Conservation (phyloP, 2,113 vertebrate species). For the Haplochromis burtoni region DNA sequence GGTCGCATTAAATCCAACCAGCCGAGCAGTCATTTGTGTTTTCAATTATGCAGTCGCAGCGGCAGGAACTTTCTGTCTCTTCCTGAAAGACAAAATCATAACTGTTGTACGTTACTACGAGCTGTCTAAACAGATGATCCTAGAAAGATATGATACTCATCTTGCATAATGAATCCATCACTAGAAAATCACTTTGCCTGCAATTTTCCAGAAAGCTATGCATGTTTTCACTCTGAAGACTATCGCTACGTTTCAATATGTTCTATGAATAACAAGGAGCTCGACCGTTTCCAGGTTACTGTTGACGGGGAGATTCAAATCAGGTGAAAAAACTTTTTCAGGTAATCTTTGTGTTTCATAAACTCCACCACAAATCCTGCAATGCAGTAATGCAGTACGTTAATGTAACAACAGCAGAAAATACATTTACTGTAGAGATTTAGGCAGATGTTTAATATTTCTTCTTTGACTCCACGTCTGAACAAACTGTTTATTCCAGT, state of each 20-base stretch:
- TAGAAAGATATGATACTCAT: background rate
- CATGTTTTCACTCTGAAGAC: background rate
- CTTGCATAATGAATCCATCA: background rate
- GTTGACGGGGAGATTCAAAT: background rate
- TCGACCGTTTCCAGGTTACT: background rate
- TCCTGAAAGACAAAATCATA: background rate
- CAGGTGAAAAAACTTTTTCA: background rate
- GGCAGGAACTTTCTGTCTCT: constrained; percentile 35
- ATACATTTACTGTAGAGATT: background rate
- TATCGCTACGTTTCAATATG: background rate
- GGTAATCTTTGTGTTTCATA: background rate
- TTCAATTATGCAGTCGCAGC: constrained; percentile 61
- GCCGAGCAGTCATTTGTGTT: constrained; percentile 62
- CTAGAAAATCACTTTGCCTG: background rate
- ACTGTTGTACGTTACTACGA: constrained; percentile 7
- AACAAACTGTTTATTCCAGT: background rate
- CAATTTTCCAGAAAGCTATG: background rate
- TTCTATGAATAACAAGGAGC: background rate
- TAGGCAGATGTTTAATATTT: background rate
- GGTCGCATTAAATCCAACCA: constrained; percentile 70
- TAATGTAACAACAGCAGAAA: background rate
- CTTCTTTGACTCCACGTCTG: background rate
- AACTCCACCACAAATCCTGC: background rate
- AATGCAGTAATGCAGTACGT: too few species aligned
- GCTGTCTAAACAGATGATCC: constrained; percentile 3